Evolutionary conservation across 2,797 vertebrate species (phyloP).

Genomic region (Bradypus variegatus): DNA sequence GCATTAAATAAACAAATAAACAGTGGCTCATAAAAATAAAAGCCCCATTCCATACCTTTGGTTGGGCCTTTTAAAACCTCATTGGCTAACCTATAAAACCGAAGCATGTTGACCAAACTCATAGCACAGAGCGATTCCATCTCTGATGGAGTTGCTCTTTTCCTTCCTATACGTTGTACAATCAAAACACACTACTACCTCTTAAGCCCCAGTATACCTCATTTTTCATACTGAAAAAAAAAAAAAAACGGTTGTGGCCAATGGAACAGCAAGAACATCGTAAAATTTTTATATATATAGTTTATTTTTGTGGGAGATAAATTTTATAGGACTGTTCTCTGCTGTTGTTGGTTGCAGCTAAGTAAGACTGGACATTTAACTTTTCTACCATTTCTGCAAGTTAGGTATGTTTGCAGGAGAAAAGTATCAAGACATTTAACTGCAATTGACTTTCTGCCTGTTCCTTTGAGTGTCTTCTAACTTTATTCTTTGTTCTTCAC

Average conservation of each 20-base stretch:
- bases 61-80: conserved; percentile 68
- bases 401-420: conserved; percentile 80
- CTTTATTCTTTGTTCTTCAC: conserved; percentile 80
- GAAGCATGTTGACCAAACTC: conserved; percentile 69
- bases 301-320: conserved; percentile 94
- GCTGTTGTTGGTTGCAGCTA: conserved; percentile 82
- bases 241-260: conserved; percentile 83
- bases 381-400: conserved; percentile 83
- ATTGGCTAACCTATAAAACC: conserved; percentile 71
- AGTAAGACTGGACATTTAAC: conserved; percentile 87
- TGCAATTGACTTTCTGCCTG: conserved; percentile 74
- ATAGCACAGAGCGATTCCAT: conserved; percentile 76
- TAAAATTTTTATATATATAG: conserved; percentile 91
- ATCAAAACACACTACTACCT: conserved; percentile 97
- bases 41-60: conserved; percentile 48
- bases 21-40: conserved; percentile 63
- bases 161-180: conserved; percentile 87
- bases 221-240: conserved; percentile 88
- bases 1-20: conserved; percentile 60
- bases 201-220: conserved; percentile 94
- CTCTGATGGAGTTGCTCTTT: conserved; percentile 79
- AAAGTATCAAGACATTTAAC: conserved; percentile 75
- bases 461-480: conserved; percentile 80
- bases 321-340: conserved; percentile 92
- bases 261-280: conserved; percentile 86